These are phyloP conservation scores for Sisyra nigra DNA, from an alignment of 2,888 invertebrate genomes.

Conservation along the genomic window DNA sequence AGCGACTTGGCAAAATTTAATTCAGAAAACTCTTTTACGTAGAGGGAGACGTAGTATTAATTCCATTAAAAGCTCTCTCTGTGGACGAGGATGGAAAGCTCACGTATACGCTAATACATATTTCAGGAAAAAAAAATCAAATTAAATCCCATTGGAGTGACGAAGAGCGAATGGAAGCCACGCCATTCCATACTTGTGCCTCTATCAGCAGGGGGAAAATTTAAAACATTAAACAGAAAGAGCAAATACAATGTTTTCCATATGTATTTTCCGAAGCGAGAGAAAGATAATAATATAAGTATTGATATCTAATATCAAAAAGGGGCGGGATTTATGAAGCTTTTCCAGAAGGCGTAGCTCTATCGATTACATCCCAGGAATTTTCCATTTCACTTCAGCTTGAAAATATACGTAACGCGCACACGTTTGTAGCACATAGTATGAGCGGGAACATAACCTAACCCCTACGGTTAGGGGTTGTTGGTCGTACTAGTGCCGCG, in stretches of 20 bases:
- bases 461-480: conserved; percentile 5
- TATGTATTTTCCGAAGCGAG: not conserved
- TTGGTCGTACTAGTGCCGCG: conserved; percentile 1
- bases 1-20: conserved; percentile 4
- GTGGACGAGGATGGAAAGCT: not conserved
- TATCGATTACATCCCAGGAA: conserved; percentile 6
- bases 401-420: not conserved
- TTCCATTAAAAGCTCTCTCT: conserved; percentile 3
- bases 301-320: conserved; percentile 6
- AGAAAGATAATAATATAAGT: conserved; percentile 3
- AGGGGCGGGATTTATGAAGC: conserved; percentile 1
- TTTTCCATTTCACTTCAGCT: conserved; percentile 3
- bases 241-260: not conserved
- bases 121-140: conserved; percentile 1
- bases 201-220: conserved; percentile 1
- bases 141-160: conserved; percentile 3
- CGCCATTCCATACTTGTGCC: not conserved
- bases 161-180: conserved; percentile 1
- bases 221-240: conserved; percentile 5
- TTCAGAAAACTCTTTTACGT: not conserved
- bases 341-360: conserved; percentile 3
- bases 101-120: not conserved
- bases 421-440: conserved; percentile 3
- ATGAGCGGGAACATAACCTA: not conserved
- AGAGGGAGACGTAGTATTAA: conserved; percentile 1